phyloP scores from a whole-genome alignment of 2,888 invertebrate genomes.

The Catocala fraxini region DNA sequence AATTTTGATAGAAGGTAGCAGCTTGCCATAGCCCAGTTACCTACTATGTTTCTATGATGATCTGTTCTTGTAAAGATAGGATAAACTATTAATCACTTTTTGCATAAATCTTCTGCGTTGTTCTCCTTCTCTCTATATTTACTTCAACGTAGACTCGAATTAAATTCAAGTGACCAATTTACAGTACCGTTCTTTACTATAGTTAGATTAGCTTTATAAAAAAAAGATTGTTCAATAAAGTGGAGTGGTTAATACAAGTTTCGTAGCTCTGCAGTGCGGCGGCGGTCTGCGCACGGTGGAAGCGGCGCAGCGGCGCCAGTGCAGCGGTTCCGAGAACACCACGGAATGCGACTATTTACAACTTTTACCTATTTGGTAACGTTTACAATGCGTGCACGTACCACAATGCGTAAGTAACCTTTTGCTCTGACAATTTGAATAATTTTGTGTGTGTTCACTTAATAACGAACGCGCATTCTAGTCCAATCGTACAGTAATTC shows the following conservation, averaged over 20 bases:
- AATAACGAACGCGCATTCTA: conserved; percentile 30
- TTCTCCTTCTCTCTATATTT: too few species aligned
- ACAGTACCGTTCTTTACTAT: too few species aligned
- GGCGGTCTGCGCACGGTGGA: conserved; percentile 33
- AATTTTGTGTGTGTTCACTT: conserved; percentile 38
- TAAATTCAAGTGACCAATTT: too few species aligned
- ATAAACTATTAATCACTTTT: too few species aligned
- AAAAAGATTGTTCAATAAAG: too few species aligned
- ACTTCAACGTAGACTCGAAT: too few species aligned
- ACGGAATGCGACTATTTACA: conserved; percentile 84
- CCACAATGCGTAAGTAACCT: conserved; percentile 66
- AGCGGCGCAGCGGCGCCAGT: conserved; percentile 69
- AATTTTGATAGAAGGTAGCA: too few species aligned
- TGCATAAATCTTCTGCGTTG: too few species aligned
- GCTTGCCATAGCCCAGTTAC: too few species aligned
- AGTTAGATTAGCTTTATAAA: too few species aligned
- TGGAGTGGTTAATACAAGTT: conserved; percentile 26
- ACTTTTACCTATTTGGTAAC: conserved; percentile 85
- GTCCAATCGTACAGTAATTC: conserved; percentile 12
- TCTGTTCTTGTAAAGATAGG: too few species aligned
- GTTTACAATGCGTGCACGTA: conserved; percentile 80
- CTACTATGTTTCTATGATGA: too few species aligned
- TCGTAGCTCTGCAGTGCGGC: conserved; percentile 57
- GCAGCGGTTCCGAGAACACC: conserved; percentile 77
- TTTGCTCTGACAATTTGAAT: conserved; percentile 63